A percentile compares a stretch with the other conserved stretches of the same genome.
These are phyloP conservation scores for Cydia amplana DNA, from an alignment of 1,140 invertebrate genomes.

Conservation along the genomic window DNA sequence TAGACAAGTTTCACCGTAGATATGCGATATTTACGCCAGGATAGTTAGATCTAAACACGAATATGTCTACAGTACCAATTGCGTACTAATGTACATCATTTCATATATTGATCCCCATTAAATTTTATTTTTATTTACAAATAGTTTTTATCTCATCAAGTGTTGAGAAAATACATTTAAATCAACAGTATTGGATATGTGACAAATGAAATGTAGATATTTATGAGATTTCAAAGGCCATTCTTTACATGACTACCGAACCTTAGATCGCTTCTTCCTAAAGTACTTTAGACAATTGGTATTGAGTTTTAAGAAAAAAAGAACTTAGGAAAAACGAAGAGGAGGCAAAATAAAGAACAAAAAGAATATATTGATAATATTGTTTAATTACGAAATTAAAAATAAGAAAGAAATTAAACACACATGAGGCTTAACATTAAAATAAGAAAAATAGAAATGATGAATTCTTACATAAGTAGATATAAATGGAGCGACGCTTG, in stretches of 20 bases:
- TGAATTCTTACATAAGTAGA: conserved; percentile 50
- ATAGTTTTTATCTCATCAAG: conserved; percentile 58
- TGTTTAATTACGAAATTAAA: conserved; percentile 79
- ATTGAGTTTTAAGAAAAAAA: conserved; percentile 50
- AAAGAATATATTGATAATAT: conserved; percentile 75
- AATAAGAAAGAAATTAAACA: conserved; percentile 78
- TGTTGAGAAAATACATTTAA: conserved; percentile 39
- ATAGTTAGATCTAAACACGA: conserved; percentile 69
- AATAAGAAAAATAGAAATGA: conserved; percentile 65
- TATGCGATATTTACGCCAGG: conserved; percentile 55
- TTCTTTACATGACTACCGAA: conserved; percentile 16
- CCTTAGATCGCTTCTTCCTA: conserved; percentile 30
- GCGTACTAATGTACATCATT: conserved; percentile 72
- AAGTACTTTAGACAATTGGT: conserved; percentile 51
- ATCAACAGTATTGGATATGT: conserved; percentile 32
- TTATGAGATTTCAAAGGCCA: conserved; percentile 30
- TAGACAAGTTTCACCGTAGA: conserved; percentile 54
- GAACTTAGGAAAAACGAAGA: conserved; percentile 56
- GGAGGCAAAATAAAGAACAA: conserved; percentile 67
- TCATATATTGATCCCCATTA: conserved; percentile 77
- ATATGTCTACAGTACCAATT: conserved; percentile 76
- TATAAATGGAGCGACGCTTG: conserved; percentile 21
- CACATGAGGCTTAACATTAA: conserved; percentile 76
- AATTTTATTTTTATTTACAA: conserved; percentile 78
- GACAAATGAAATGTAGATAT: conserved; percentile 14